A percentile compares a stretch with the other conserved stretches of the same genome.
These are phyloP conservation scores for Sakesphorus luctuosus DNA, from an alignment of 2,113 vertebrate genomes.

Conservation along the genomic window DNA sequence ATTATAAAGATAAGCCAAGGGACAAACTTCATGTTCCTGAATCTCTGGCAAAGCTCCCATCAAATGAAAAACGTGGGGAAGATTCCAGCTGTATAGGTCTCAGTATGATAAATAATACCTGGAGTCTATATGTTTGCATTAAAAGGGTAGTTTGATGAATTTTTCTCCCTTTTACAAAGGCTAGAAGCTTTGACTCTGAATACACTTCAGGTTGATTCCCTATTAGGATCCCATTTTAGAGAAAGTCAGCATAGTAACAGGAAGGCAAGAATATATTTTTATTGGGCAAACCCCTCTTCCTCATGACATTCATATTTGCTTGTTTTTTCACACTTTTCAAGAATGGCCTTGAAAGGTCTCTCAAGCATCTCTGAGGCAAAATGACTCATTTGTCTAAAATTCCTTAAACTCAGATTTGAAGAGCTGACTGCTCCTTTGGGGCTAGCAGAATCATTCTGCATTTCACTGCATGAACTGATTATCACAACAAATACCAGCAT, in stretches of 20 bases:
- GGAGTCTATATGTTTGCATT: not conserved
- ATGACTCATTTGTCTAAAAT: slow-evolving; percentile 24
- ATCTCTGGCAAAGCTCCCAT: not conserved
- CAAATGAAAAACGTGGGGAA: accelerated
- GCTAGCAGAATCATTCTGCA: not conserved
- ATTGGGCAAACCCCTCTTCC: not conserved
- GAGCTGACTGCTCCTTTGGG: not conserved
- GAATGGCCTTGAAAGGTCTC: not conserved
- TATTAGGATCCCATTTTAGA: not conserved
- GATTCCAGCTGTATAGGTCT: not conserved
- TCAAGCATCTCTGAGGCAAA: slow-evolving; percentile 13
- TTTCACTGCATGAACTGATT: not conserved
- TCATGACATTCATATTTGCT: not conserved
- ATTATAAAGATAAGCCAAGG: not conserved
- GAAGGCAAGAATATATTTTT: not conserved
- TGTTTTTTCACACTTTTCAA: slow-evolving; percentile 14
- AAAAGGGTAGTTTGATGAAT: not conserved
- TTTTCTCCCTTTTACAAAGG: not conserved
- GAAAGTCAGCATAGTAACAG: not conserved
- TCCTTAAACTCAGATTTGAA: not conserved
- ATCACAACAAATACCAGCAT: not conserved
- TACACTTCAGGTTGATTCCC: not conserved
- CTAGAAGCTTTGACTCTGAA: not conserved
- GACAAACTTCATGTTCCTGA: not conserved
- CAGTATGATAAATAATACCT: not conserved